Conservation (phyloP, 2,888 invertebrate genomes). For the Camponotus fellah region DNA sequence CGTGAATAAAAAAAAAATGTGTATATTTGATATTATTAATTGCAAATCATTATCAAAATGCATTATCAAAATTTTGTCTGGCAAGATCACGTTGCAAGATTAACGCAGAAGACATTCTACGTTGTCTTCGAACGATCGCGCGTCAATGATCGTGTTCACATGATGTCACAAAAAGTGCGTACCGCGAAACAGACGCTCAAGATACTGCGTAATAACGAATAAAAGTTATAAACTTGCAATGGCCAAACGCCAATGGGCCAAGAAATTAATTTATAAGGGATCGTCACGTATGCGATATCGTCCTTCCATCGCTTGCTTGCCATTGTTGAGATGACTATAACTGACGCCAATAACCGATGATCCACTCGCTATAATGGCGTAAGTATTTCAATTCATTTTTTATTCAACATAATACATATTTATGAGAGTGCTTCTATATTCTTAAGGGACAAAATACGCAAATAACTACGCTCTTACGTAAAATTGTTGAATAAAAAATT, state of each 20-base stretch:
- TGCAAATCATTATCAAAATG: no score
- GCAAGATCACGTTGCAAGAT: no score
- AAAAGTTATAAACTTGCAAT: constrained; percentile 3
- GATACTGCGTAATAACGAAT: constrained; percentile 13
- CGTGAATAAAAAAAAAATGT: no score
- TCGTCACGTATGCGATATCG: constrained; percentile 11
- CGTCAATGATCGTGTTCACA: not conserved
- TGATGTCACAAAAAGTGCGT: not conserved
- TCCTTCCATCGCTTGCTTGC: constrained; percentile 2
- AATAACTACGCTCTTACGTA: not conserved
- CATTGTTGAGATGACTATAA: constrained; percentile 30
- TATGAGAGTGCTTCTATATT: not conserved
- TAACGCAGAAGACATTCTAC: not conserved
- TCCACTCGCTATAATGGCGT: not conserved
- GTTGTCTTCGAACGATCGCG: not conserved
- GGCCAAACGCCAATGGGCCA: constrained; percentile 19
- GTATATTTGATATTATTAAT: not conserved
- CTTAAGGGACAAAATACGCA: not conserved
- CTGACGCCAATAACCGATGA: constrained; percentile 20
- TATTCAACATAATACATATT: not conserved
- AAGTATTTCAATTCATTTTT: constrained; percentile 25
- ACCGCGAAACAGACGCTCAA: not conserved
- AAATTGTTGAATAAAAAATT: not conserved
- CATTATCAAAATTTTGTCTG: constrained; percentile 15
- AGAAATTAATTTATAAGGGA: not conserved